Base-by-base conservation (phyloP, 53 echinoderm and acorn worm genomes). In the Holothuria scabra region DNA sequence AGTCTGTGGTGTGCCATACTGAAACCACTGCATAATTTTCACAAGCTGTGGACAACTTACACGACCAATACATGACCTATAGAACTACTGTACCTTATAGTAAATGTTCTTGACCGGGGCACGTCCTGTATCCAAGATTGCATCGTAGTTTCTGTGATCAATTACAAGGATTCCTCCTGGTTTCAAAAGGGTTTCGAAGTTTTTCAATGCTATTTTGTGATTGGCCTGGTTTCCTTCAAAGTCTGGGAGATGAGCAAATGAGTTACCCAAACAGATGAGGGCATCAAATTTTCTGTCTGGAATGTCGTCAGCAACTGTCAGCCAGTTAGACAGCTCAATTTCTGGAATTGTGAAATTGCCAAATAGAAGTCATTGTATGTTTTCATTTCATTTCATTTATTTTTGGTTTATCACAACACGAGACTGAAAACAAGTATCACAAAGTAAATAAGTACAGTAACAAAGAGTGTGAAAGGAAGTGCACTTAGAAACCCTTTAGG, bases 171-270 rank as follows among this genome's bases (percentile, higher is more conserved):
- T 66, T 4, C 97, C 97, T 16, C 97, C 97, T 0, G 97, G 97
- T 62, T 92, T 88, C 30, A 97, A 66, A 90, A 92, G 87, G 34
- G 84, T 59, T 55, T 75, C 74, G 71, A 97, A 97, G 79, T 97
- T 97, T 76, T 86, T 88, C 32, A 97, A 84, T 22, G 94, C 94
- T 24, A 88, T 56, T 10, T 83, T 88, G 84, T 94, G 94, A 72
- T 94, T 94, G 66, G 71, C 67, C 41, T 86, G 92, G 41, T 86
- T 87, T 11, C 97, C 97, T 44, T 90, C 92, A 84, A 97, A 97
- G 83, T 94, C 97, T 16, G 97, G 97, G 21, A 97, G 91, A 85
- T 97, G 94, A 20, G 97, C 93, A 65, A 97, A 97, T 65, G 97
- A 97, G 83, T 97, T 97, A 3, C 97, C 97, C 29, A 97, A 85